A percentile compares a stretch with the other conserved stretches of the same genome.
phyloP scores from a whole-genome alignment of 2,113 vertebrate species.

The Leptocoma aspasia region DNA sequence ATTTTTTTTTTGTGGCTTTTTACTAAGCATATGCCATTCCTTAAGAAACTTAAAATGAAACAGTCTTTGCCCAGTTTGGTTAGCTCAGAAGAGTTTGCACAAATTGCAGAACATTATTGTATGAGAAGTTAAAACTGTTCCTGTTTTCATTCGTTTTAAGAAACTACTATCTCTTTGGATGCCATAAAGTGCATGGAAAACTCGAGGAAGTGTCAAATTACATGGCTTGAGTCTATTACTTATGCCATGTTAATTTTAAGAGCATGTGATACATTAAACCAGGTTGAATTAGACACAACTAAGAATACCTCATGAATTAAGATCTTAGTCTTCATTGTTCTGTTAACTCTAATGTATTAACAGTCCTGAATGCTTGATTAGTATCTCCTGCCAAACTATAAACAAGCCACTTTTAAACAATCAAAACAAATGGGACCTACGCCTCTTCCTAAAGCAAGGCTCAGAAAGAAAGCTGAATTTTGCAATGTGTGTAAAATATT shows the following conservation, averaged over 20 bases:
- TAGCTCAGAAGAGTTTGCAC: neutral
- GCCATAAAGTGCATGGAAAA: neutral
- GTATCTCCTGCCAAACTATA: neutral
- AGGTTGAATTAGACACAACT: neutral
- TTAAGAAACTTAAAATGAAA: neutral
- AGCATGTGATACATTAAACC: neutral
- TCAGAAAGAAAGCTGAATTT: neutral
- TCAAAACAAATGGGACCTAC: neutral
- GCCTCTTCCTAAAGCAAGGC: neutral
- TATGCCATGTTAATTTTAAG: neutral
- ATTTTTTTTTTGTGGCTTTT: neutral
- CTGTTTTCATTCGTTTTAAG: neutral
- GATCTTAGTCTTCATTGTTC: neutral
- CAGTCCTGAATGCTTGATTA: neutral
- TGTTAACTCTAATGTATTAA: neutral
- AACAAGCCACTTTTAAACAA: neutral
- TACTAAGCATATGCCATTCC: neutral
- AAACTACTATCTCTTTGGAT: neutral
- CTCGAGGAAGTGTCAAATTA: neutral
- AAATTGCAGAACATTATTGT: neutral
- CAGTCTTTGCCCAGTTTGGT: neutral
- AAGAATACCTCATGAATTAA: neutral
- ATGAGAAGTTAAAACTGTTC: neutral
- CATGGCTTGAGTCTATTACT: neutral
- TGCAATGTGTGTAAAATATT: neutral